These are phyloP conservation scores for Thelaira solivaga DNA, from an alignment of 2,888 invertebrate species.

Conservation along the genomic window DNA sequence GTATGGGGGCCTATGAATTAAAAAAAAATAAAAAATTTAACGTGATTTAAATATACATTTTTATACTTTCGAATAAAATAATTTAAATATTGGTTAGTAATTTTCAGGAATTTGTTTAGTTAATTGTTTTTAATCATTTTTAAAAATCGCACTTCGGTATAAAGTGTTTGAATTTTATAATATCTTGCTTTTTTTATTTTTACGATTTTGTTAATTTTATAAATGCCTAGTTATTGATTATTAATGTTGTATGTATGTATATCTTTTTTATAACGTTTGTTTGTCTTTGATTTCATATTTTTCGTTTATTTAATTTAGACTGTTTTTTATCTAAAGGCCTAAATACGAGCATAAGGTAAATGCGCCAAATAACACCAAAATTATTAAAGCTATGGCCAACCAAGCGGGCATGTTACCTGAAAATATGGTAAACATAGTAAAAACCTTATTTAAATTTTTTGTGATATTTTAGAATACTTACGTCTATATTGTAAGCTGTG, in stretches of 20 bases:
- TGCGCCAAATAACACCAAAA: conserved; percentile 86
- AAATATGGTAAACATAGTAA: not conserved
- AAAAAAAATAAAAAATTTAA: conserved; percentile 26
- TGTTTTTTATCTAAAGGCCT: conserved; percentile 80
- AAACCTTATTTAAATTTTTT: not conserved
- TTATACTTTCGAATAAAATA: not conserved
- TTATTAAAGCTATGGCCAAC: conserved; percentile 86
- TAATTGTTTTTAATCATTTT: too few relatives aligned
- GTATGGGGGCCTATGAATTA: conserved; percentile 6
- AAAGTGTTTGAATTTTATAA: too few relatives aligned
- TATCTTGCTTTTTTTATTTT: too few relatives aligned
- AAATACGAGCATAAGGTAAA: conserved; percentile 90
- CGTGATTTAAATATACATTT: not conserved
- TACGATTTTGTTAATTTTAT: conserved; percentile 45
- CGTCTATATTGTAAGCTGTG: conserved; percentile 90
- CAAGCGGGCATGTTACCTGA: conserved; percentile 88
- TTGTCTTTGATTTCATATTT: not conserved
- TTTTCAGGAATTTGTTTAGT: not conserved
- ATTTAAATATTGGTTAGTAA: not conserved
- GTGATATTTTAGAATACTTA: conserved; percentile 76
- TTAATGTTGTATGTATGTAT: conserved; percentile 1
- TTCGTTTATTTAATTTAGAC: not conserved
- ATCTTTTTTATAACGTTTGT: conserved; percentile 3
- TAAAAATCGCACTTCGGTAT: too few relatives aligned
- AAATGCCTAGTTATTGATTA: conserved; percentile 47